These are phyloP conservation scores for Glossophaga mutica DNA, from an alignment of 2,797 vertebrate genomes.

Conservation along the genomic window DNA sequence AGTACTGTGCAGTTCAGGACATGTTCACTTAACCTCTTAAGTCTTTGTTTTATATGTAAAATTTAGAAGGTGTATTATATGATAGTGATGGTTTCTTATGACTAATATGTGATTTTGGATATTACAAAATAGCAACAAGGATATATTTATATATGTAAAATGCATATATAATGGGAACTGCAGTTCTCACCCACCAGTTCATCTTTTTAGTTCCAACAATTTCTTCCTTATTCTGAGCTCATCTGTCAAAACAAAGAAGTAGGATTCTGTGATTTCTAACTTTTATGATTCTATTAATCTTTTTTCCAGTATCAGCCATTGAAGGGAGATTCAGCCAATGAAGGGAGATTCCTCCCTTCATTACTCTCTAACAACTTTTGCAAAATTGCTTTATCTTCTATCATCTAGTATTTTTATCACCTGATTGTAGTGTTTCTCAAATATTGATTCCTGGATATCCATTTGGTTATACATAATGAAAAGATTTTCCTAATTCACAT, in stretches of 20 bases:
- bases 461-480: neutral
- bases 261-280: constrained; percentile 51
- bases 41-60: constrained; percentile 3
- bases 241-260: constrained; percentile 54
- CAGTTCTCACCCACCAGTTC: constrained; percentile 59
- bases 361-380: neutral
- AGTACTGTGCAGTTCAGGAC: neutral
- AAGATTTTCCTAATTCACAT: constrained; percentile 9
- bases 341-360: neutral
- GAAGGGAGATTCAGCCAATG: too few relatives aligned
- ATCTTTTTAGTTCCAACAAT: constrained; percentile 68
- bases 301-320: neutral
- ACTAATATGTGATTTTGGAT: constrained; percentile 63
- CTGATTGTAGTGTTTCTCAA: neutral
- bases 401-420: neutral
- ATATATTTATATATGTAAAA: constrained; percentile 66
- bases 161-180: constrained; percentile 57
- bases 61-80: constrained; percentile 46
- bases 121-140: constrained; percentile 63
- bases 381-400: constrained; percentile 11
- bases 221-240: constrained; percentile 58
- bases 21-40: neutral
- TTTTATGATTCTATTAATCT: constrained; percentile 42
- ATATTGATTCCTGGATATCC: neutral
- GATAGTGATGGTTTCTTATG: constrained; percentile 50